These are phyloP conservation scores for Ophraella communa DNA, from an alignment of 2,888 invertebrate species.

Conservation along the genomic window DNA sequence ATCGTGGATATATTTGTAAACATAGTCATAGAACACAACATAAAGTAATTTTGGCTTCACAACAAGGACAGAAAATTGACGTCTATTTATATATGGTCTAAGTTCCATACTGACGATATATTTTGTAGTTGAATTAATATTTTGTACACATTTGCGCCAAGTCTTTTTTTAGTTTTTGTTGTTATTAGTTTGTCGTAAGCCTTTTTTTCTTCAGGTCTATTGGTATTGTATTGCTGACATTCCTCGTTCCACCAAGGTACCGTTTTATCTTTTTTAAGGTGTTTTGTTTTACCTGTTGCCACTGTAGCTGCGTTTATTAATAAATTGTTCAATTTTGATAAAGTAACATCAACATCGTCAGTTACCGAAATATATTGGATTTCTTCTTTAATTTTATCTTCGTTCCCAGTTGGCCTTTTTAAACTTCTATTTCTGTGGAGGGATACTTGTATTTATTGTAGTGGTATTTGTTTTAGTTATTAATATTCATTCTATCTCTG, in stretches of 20 bases:
- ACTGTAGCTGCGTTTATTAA: not conserved
- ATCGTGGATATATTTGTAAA: too few relatives aligned
- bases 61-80: too few relatives aligned
- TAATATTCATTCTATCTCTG: too few relatives aligned
- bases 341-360: not conserved
- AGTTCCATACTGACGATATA: not conserved
- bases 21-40: too few relatives aligned
- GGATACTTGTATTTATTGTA: not conserved
- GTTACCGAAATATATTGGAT: not conserved
- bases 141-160: not conserved
- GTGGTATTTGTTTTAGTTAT: not conserved
- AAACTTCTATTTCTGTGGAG: not conserved
- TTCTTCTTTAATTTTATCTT: not conserved
- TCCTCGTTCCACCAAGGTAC: conserved; percentile 12
- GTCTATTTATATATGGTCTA: too few relatives aligned
- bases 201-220: conserved; percentile 6
- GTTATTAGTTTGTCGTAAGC: not conserved
- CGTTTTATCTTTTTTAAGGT: not conserved
- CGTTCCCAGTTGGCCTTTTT: too few relatives aligned
- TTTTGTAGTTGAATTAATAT: not conserved
- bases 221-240: not conserved
- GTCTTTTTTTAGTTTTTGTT: not conserved
- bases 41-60: too few relatives aligned
- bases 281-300: too few relatives aligned
- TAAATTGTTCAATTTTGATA: too few relatives aligned